phyloP scores from a whole-genome alignment of 2,888 invertebrate genomes.

The Pyrochroa serraticornis region DNA sequence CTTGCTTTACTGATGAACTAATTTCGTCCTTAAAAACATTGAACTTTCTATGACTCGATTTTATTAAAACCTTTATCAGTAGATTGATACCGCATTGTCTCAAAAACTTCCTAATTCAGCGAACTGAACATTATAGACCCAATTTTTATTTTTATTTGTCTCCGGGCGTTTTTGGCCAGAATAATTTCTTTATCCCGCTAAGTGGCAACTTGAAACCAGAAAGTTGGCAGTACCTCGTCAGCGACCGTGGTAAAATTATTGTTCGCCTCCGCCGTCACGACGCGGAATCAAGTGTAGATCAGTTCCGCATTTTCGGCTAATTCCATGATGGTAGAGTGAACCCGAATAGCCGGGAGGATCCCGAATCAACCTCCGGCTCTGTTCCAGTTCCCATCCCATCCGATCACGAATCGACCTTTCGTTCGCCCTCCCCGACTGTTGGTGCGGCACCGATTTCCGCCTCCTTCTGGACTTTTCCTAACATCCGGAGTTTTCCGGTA shows the following conservation, averaged over 20 bases:
- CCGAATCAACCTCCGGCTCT: slow-evolving; percentile 45
- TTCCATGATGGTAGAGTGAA: slow-evolving; percentile 41
- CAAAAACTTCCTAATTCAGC: too few relatives aligned
- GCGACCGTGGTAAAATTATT: slow-evolving; percentile 4
- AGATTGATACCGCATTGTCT: too few relatives aligned
- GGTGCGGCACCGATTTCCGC: neutral
- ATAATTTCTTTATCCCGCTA: too few relatives aligned
- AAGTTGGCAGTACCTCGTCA: slow-evolving; percentile 1
- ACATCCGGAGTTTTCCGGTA: neutral
- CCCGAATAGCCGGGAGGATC: slow-evolving; percentile 48
- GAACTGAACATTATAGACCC: too few relatives aligned
- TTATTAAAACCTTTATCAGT: too few relatives aligned
- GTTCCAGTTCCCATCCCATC: slow-evolving; percentile 56
- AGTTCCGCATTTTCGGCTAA: slow-evolving; percentile 53
- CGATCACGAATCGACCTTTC: slow-evolving; percentile 51
- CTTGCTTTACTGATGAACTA: too few relatives aligned
- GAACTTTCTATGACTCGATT: too few relatives aligned
- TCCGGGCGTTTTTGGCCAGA: too few relatives aligned
- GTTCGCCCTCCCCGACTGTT: slow-evolving; percentile 5
- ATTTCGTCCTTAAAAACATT: too few relatives aligned
- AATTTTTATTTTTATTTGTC: too few relatives aligned
- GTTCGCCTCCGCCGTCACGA: slow-evolving; percentile 17
- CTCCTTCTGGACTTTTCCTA: neutral
- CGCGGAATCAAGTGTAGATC: slow-evolving; percentile 28
- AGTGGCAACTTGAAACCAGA: too few relatives aligned